Percentiles rank a stretch among this genome's conserved stretches.
Evolutionary conservation across 1,140 invertebrate genomes (phyloP).

Genomic region (Drosophila seguyi): DNA sequence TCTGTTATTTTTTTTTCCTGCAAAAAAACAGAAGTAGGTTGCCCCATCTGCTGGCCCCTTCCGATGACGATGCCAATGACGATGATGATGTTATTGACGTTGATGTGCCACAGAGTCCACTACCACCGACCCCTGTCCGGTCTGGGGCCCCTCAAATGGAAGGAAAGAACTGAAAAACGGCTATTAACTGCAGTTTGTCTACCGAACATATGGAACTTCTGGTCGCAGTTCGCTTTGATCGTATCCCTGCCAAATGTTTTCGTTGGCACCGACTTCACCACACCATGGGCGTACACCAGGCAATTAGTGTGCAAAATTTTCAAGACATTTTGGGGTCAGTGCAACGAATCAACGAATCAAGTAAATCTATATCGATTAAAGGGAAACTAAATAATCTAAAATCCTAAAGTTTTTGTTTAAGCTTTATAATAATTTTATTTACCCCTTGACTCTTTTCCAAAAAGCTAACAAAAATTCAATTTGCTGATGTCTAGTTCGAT

Average conservation of each 20-base stretch:
- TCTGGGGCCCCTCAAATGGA: neutral
- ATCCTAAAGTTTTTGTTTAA: neutral
- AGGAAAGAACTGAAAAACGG: conserved; percentile 26
- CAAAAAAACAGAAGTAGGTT: conserved; percentile 65
- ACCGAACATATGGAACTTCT: conserved; percentile 61
- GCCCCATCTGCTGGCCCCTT: conserved; percentile 34
- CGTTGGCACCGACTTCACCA: conserved; percentile 72
- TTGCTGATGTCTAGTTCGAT: conserved; percentile 24
- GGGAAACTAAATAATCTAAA: neutral
- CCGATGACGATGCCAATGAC: conserved; percentile 49
- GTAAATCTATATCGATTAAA: conserved; percentile 25
- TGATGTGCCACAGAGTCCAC: conserved; percentile 68
- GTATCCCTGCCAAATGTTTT: conserved; percentile 66
- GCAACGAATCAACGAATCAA: conserved; percentile 8
- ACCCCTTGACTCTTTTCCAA: conserved; percentile 5
- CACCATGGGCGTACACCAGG: conserved; percentile 47
- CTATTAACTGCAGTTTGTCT: conserved; percentile 68
- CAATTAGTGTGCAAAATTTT: conserved; percentile 46
- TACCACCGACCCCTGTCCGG: neutral
- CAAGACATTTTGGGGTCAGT: conserved; percentile 45
- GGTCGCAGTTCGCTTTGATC: conserved; percentile 72
- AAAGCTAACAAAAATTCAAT: conserved; percentile 34
- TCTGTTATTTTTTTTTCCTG: neutral
- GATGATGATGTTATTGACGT: conserved; percentile 73
- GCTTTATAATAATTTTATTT: neutral